Percentiles rank a stretch among this genome's conserved stretches.
Conservation (phyloP, 2,113 vertebrate genomes). For the Bombycilla garrulus region DNA sequence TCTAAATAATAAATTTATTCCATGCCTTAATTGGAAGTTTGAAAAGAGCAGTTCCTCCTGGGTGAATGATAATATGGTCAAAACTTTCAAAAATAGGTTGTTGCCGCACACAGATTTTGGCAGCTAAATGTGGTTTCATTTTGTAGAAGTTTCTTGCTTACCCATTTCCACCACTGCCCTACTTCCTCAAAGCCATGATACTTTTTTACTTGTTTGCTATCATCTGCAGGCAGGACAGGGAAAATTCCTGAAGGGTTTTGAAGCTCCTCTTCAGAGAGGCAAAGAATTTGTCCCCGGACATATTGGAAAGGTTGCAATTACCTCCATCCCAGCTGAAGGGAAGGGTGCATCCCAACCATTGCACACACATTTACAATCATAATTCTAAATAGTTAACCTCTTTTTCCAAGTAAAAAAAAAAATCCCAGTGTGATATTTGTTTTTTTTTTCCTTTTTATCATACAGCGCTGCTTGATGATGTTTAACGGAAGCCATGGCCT, state of each 20-base stretch:
- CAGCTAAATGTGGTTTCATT: not conserved
- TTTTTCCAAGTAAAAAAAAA: not conserved
- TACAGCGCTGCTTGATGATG: not conserved
- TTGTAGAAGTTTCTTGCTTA: not conserved
- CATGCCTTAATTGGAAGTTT: not conserved
- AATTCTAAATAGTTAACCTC: not conserved
- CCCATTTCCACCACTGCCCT: not conserved
- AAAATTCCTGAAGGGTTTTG: not conserved
- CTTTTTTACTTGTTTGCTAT: not conserved
- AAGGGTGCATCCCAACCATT: not conserved
- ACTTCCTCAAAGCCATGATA: not conserved
- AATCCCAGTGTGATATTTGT: not conserved
- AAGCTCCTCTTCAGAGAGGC: not conserved
- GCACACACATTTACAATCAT: not conserved
- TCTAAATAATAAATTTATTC: not conserved
- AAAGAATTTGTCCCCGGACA: rapidly evolving
- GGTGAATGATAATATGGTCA: not conserved
- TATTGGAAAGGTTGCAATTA: not conserved
- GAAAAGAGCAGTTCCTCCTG: not conserved
- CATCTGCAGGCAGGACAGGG: not conserved
- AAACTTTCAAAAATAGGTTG: not conserved
- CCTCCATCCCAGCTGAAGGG: not conserved
- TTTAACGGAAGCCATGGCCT: not conserved
- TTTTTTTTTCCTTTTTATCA: not conserved
- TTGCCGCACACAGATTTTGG: rapidly evolving